Conservation (phyloP, 2,113 vertebrate genomes). For the Chloropsis cyanopogon region DNA sequence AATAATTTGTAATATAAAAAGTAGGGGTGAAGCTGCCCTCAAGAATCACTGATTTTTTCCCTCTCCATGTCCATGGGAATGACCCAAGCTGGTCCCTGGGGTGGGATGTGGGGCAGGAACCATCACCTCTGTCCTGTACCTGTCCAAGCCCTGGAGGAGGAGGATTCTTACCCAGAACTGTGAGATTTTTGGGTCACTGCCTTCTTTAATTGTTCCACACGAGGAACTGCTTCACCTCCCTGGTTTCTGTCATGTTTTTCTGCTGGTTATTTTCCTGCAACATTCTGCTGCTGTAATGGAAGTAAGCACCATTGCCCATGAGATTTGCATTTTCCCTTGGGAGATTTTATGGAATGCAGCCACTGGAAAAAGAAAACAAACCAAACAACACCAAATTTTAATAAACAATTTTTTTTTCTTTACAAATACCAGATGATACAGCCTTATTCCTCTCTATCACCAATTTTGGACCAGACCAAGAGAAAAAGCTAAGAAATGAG, state of each 20-base stretch:
- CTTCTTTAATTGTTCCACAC: background rate
- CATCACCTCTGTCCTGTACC: background rate
- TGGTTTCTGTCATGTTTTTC: background rate
- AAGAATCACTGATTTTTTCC: background rate
- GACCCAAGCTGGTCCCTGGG: background rate
- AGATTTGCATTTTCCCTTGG: background rate
- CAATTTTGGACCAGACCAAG: background rate
- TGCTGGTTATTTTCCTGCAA: background rate
- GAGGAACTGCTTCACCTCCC: background rate
- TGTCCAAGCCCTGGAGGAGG: background rate
- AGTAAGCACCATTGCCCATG: background rate
- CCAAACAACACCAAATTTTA: background rate
- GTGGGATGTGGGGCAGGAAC: background rate
- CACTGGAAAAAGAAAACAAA: background rate
- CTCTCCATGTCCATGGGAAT: background rate
- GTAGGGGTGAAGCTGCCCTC: background rate
- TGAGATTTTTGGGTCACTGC: rapidly evolving
- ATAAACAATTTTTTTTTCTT: background rate
- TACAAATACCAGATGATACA: background rate
- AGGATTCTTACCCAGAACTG: background rate
- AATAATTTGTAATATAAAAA: background rate
- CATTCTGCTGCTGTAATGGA: background rate
- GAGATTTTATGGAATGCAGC: background rate
- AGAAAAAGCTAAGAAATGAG: background rate
- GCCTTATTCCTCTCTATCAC: background rate